Conservation (phyloP, 2,797 vertebrate genomes). For the Cyprinodon diabolis region DNA sequence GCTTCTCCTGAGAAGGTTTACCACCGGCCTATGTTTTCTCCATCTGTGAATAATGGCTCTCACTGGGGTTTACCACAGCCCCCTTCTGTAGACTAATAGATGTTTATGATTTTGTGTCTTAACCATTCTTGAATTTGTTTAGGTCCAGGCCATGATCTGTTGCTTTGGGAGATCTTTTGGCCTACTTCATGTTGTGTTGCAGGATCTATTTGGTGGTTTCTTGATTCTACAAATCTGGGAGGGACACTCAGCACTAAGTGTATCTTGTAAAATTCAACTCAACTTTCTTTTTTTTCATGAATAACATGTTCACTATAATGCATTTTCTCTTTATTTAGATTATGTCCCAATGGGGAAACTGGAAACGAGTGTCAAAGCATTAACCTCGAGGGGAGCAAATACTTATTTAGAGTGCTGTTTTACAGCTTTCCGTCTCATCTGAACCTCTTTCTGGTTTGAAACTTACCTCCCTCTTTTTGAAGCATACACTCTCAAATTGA, state of each 20-base stretch:
- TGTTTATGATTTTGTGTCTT: background rate
- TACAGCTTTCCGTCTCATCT: background rate
- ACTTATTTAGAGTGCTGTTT: background rate
- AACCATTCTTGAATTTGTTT: background rate
- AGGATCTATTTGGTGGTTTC: background rate
- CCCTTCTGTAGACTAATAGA: too few relatives aligned
- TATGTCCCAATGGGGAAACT: too few relatives aligned
- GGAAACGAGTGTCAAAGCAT: too few relatives aligned
- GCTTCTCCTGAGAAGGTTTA: too few relatives aligned
- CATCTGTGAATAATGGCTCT: too few relatives aligned
- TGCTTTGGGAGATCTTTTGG: background rate
- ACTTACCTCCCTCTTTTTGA: background rate
- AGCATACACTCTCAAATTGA: slow-evolving; percentile 36
- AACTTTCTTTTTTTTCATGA: background rate
- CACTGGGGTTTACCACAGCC: too few relatives aligned
- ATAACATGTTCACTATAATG: too few relatives aligned
- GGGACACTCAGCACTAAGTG: background rate
- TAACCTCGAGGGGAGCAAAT: too few relatives aligned
- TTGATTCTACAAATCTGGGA: background rate
- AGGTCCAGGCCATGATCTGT: background rate
- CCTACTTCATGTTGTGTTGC: background rate
- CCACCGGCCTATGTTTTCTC: too few relatives aligned
- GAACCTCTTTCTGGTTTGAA: slow-evolving; percentile 2
- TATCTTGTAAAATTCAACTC: background rate
- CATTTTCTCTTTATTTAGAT: too few relatives aligned